A percentile compares a stretch with the other conserved stretches of the same genome.
These are phyloP conservation scores for Hippocampus abdominalis DNA, from an alignment of 2,113 vertebrate genomes.

Conservation along the genomic window DNA sequence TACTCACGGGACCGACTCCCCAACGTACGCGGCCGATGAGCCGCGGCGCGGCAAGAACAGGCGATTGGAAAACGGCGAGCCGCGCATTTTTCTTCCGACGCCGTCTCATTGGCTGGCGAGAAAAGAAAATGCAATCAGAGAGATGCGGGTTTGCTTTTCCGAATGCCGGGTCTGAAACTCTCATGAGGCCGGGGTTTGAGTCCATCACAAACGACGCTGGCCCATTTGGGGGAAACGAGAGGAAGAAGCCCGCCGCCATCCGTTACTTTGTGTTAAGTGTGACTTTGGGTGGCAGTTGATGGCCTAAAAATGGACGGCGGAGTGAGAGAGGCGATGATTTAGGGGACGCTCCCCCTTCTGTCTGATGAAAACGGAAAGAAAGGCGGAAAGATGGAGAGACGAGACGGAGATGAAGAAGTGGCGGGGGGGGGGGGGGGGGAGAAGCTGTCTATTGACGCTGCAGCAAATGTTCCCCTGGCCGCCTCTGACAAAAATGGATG, in stretches of 20 bases:
- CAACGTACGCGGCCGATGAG: slow-evolving; percentile 44
- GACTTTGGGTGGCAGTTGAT: slow-evolving; percentile 54
- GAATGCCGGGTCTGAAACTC: slow-evolving; percentile 25
- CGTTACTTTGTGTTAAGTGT: slow-evolving; percentile 63
- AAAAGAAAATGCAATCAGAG: slow-evolving; percentile 49
- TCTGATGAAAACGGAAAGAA: slow-evolving; percentile 36
- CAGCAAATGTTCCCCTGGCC: slow-evolving; percentile 61
- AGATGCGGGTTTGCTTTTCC: slow-evolving; percentile 38
- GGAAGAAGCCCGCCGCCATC: slow-evolving; percentile 66
- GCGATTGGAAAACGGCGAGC: slow-evolving; percentile 41
- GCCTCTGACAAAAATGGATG: slow-evolving; percentile 72
- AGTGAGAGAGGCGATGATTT: slow-evolving; percentile 54
- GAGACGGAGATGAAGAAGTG: slow-evolving; percentile 44
- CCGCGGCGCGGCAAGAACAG: slow-evolving; percentile 45
- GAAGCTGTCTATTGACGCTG: slow-evolving; percentile 56
- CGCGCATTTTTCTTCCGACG: slow-evolving; percentile 58
- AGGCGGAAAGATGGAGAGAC: slow-evolving; percentile 37
- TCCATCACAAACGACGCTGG: slow-evolving; percentile 47
- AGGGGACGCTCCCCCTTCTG: slow-evolving; percentile 31
- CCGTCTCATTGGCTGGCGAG: slow-evolving; percentile 36
- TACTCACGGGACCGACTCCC: slow-evolving; percentile 36
- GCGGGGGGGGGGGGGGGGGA: background rate
- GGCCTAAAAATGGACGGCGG: slow-evolving; percentile 53
- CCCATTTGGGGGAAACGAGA: slow-evolving; percentile 29
- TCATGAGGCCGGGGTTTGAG: slow-evolving; percentile 31